phyloP scores from a whole-genome alignment of 1,140 invertebrate species.

The Monomorium pharaonis region DNA sequence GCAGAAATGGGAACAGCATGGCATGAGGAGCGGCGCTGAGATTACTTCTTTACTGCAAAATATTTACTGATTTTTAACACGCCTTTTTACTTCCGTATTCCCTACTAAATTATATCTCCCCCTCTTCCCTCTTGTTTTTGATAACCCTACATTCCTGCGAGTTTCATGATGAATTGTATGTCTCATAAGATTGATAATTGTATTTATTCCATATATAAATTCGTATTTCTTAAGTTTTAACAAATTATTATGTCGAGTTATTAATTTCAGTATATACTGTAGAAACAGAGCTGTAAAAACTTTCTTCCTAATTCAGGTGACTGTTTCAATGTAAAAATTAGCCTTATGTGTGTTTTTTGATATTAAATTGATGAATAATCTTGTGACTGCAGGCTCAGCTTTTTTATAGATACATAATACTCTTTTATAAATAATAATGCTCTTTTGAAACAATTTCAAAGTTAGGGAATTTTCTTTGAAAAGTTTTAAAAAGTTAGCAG shows the following conservation, averaged over 20 bases:
- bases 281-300: background rate
- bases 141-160: constrained; percentile 10
- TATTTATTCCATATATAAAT: constrained; percentile 29
- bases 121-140: constrained; percentile 14
- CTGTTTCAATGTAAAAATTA: constrained; percentile 33
- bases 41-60: constrained; percentile 76
- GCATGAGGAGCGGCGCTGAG: constrained; percentile 82
- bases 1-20: constrained; percentile 82
- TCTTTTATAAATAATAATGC: too few species aligned
- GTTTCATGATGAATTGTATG: constrained; percentile 25
- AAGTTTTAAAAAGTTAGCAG: background rate
- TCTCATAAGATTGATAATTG: background rate
- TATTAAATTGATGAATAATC: constrained; percentile 9
- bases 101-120: constrained; percentile 49
- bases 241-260: too few species aligned
- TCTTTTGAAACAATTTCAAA: constrained; percentile 73
- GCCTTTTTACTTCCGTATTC: constrained; percentile 61
- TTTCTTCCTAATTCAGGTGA: background rate
- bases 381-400: background rate
- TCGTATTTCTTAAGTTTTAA: constrained; percentile 2
- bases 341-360: background rate
- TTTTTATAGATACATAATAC: constrained; percentile 1
- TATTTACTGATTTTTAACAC: constrained; percentile 72
- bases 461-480: background rate
- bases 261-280: background rate